Percentiles rank a stretch among this genome's conserved stretches.
Evolutionary conservation across 2,797 vertebrate genomes (phyloP).

Genomic region (Acipenser transmontanus): DNA sequence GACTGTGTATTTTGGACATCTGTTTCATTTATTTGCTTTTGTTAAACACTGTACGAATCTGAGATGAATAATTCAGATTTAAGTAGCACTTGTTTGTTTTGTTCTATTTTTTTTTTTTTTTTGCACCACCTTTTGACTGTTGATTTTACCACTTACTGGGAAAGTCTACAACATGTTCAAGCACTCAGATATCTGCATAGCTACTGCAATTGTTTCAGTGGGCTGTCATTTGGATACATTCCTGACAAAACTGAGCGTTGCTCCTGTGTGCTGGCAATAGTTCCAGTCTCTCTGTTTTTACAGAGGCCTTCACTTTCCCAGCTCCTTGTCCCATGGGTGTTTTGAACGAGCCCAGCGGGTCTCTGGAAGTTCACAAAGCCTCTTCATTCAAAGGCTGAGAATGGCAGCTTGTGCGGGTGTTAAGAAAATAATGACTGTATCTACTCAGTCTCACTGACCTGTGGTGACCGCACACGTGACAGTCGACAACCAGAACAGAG

Average conservation of each 20-base stretch:
- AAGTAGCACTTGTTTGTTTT: no score
- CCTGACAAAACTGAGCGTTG: constrained; percentile 44
- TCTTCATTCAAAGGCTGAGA: constrained; percentile 62
- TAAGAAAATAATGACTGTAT: constrained; percentile 59
- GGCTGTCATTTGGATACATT: constrained; percentile 40
- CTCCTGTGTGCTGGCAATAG: constrained; percentile 48
- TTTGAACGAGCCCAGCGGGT: constrained; percentile 77
- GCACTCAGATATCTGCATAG: constrained; percentile 3
- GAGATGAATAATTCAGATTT: no score
- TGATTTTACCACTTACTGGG: constrained; percentile 26
- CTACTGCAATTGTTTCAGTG: constrained; percentile 30
- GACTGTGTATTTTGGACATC: constrained; percentile 20
- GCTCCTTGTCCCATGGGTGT: constrained; percentile 74
- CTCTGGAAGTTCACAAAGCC: constrained; percentile 69
- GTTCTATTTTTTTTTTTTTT: no score
- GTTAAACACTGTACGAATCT: no score
- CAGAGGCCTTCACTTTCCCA: constrained; percentile 69
- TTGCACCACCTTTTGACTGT: constrained; percentile 5
- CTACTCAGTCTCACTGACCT: constrained; percentile 53
- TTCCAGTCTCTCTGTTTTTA: constrained; percentile 54
- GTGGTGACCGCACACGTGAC: constrained; percentile 46
- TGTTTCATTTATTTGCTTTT: neutral
- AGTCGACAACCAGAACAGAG: constrained; percentile 39
- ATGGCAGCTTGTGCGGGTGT: constrained; percentile 64
- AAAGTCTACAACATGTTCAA: constrained; percentile 12